Evolutionary conservation across 2,113 vertebrate species (phyloP), one percentile per base, ranked within the genome.

Genomic region (Ramphastos sulfuratus): DNA sequence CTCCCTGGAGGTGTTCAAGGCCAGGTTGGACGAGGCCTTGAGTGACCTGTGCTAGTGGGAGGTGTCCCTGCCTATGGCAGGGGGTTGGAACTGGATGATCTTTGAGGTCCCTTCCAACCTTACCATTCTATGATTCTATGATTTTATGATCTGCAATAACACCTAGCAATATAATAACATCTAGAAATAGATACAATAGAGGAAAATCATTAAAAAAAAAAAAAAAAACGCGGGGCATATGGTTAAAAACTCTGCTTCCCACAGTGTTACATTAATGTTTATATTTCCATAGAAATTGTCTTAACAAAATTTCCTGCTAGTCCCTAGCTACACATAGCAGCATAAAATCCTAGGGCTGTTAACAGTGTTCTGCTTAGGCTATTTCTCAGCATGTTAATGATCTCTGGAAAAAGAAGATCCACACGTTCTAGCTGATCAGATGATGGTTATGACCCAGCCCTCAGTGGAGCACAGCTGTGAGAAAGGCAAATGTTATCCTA

Each of bases 361-460:
- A 33, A 33, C 35, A 28, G 20, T 74, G 14, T 11, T 82, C 39
- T 52, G 30, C 19, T 76, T 63, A 31, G 28, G 42, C 23, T 80
- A 17, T 80, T 85, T 86, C 60, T 88, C 69, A 74, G 25, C 17
- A 59, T 85, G 85, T 88, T 94, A 91, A 54, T 71, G 42, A 77
- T 52, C 92, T 86, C 93, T 89, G 70, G 83, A 92, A 93, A 71
- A 90, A 78, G 50, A 67, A 7, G 42, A 90, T 75, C 46, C 80
- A 74, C 64, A 25, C 30, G 31, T 78, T 28, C 44, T 48, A 13
- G 16, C 48, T 81, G 46, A 74, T 83, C 42, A 46, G 73, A 55
- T 46, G 65, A 50, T 28, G 27, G 27, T 59, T 88, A 55, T 66
- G n/a, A 90, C 23, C 39, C 31, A 90, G 27, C 35, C 24, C 60